A percentile compares a stretch with the other conserved stretches of the same genome.
phyloP scores from a whole-genome alignment of 1,140 invertebrate species.

The Sesamia nonagrioides region DNA sequence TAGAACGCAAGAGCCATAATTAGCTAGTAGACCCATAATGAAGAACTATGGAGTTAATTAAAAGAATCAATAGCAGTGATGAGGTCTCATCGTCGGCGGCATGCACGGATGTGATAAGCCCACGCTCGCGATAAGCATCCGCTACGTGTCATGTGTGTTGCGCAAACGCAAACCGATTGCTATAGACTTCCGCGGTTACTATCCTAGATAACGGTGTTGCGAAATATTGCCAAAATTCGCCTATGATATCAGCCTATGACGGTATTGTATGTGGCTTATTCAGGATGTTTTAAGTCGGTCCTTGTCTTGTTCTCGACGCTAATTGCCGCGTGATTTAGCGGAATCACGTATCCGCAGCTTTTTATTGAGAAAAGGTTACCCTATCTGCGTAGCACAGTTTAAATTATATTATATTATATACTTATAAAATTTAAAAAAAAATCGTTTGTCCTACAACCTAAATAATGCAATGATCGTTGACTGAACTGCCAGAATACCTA shows the following conservation, averaged over 20 bases:
- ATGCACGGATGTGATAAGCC: slow-evolving; percentile 62
- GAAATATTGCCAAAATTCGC: slow-evolving; percentile 71
- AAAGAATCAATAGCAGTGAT: slow-evolving; percentile 36
- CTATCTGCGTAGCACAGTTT: too few species aligned
- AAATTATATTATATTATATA: too few species aligned
- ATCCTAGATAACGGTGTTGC: slow-evolving; percentile 72
- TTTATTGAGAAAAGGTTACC: too few species aligned
- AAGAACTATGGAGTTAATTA: slow-evolving; percentile 18
- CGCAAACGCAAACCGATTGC: slow-evolving; percentile 58
- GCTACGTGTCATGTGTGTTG: slow-evolving; percentile 53
- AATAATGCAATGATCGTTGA: too few species aligned
- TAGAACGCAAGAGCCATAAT: neutral
- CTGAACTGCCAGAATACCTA: too few species aligned
- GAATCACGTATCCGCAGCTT: too few species aligned
- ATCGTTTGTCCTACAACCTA: too few species aligned
- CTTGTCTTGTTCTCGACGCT: neutral
- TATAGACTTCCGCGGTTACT: slow-evolving; percentile 61
- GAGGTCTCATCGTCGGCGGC: slow-evolving; percentile 33
- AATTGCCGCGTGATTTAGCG: neutral
- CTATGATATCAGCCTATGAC: neutral
- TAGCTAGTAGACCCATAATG: neutral
- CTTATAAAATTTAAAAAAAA: too few species aligned
- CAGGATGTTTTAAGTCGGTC: neutral
- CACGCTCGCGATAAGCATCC: slow-evolving; percentile 57
- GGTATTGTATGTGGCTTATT: neutral